These are phyloP conservation scores for Sorex fumeus DNA, from an alignment of 2,113 vertebrate genomes.

Conservation along the genomic window DNA sequence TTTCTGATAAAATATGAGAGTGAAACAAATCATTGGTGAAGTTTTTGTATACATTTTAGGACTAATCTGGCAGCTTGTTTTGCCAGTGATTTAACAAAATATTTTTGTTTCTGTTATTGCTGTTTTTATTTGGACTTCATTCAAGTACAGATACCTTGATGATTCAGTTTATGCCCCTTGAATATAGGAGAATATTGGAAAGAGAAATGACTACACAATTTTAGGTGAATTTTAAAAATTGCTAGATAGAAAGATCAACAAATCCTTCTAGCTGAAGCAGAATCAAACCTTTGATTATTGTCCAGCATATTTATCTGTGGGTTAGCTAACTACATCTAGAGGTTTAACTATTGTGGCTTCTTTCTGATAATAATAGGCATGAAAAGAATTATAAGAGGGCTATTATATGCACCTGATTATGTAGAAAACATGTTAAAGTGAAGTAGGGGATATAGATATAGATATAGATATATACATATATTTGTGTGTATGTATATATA, in stretches of 20 bases:
- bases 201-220: neutral
- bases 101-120: neutral
- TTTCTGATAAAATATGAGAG: constrained; percentile 32
- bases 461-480: neutral
- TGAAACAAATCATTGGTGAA: constrained; percentile 38
- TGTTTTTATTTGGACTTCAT: neutral
- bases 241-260: neutral
- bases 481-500: too few relatives aligned
- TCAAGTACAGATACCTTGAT: neutral
- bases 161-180: neutral
- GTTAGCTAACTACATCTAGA: too few relatives aligned
- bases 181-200: neutral
- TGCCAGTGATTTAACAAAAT: neutral
- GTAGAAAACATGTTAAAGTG: neutral
- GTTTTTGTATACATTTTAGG: neutral
- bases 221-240: constrained; percentile 22
- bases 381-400: neutral
- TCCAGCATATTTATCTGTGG: neutral
- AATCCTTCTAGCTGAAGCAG: neutral
- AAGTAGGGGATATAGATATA: neutral
- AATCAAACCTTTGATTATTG: neutral
- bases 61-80: neutral
- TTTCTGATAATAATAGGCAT: neutral
- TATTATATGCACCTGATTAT: neutral
- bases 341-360: neutral